Percentiles rank a stretch among this genome's conserved stretches.
phyloP scores from a whole-genome alignment of 2,113 vertebrate genomes.

The Xenopus borealis region DNA sequence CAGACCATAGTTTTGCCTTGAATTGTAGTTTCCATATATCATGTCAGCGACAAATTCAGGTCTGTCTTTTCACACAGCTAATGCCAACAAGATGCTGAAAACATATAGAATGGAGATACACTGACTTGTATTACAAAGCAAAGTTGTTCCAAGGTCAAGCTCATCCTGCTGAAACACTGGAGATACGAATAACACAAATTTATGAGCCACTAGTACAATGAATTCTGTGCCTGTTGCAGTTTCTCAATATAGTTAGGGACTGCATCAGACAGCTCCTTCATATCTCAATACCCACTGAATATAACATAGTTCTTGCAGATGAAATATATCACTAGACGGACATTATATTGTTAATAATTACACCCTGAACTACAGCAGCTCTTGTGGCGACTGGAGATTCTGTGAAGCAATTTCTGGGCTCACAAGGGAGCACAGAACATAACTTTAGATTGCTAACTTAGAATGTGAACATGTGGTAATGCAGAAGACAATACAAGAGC shows the following conservation, averaged over 20 bases:
- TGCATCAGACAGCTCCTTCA: slow-evolving; percentile 39
- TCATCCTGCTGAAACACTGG: slow-evolving; percentile 9
- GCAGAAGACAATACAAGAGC: background rate
- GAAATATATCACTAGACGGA: slow-evolving; percentile 35
- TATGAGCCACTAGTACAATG: slow-evolving; percentile 17
- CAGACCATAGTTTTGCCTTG: background rate
- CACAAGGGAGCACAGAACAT: background rate
- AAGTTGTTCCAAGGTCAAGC: slow-evolving; percentile 19
- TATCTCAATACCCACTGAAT: slow-evolving; percentile 43
- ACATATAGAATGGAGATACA: background rate
- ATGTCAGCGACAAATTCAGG: background rate
- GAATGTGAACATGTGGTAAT: slow-evolving; percentile 6
- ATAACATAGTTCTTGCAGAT: slow-evolving; percentile 12
- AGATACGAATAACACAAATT: slow-evolving; percentile 22
- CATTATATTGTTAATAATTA: slow-evolving; percentile 30
- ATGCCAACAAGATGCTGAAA: slow-evolving; percentile 25
- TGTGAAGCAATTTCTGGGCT: slow-evolving; percentile 5
- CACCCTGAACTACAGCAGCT: background rate
- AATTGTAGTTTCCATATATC: background rate
- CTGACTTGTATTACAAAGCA: slow-evolving; percentile 4
- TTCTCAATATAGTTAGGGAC: slow-evolving; percentile 33
- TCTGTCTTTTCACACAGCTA: slow-evolving; percentile 9
- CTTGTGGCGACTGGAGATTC: background rate
- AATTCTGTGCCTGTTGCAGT: slow-evolving; percentile 28
- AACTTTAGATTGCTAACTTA: background rate